phyloP scores from a whole-genome alignment of 2,797 vertebrate genomes.

The Lagodon rhomboides region DNA sequence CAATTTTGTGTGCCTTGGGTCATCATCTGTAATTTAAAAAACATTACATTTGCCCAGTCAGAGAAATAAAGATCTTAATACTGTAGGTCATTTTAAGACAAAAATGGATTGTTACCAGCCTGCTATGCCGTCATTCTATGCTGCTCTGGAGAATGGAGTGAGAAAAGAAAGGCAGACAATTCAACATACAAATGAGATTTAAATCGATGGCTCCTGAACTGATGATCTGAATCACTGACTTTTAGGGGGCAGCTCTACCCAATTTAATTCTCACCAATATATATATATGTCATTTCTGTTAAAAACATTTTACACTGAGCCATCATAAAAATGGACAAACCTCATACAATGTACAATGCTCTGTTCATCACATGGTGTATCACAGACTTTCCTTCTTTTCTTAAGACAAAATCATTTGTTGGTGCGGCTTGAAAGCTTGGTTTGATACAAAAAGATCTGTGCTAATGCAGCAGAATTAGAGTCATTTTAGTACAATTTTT shows the following conservation, averaged over 20 bases:
- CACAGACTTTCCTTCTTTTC: not conserved
- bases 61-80: no score
- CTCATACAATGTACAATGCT: not conserved
- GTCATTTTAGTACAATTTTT: constrained; percentile 26
- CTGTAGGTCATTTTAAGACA: no score
- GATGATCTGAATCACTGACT: not conserved
- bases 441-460: not conserved
- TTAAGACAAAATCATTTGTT: not conserved
- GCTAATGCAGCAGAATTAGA: not conserved
- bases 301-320: not conserved
- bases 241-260: not conserved
- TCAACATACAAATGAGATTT: not conserved
- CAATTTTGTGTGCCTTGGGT: no score
- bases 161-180: not conserved
- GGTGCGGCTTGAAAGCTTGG: not conserved
- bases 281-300: not conserved
- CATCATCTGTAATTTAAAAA: no score
- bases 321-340: not conserved
- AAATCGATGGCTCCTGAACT: not conserved
- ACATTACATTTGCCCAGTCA: no score
- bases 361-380: not conserved
- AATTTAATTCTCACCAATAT: not conserved
- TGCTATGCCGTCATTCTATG: no score
- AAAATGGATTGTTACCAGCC: no score
- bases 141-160: not conserved